Conservation (phyloP, 2,113 vertebrate species). For the Castor canadensis region DNA sequence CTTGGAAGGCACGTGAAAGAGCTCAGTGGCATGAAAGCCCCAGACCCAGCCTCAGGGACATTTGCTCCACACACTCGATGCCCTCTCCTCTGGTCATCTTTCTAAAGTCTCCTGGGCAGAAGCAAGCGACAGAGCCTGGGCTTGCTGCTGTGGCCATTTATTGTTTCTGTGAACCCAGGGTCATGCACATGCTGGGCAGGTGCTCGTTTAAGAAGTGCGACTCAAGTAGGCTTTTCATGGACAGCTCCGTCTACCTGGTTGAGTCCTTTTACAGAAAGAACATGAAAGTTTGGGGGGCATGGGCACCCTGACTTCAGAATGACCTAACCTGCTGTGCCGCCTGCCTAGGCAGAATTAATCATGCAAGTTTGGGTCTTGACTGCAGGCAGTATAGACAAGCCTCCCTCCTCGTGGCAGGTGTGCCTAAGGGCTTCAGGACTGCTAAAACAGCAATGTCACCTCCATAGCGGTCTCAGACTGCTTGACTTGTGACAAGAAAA, state of each 20-base stretch:
- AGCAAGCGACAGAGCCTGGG: neutral
- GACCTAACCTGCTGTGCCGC: fast-evolving
- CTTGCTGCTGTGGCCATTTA: neutral
- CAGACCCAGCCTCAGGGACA: neutral
- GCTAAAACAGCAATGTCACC: too few relatives aligned
- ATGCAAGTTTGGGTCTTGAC: neutral
- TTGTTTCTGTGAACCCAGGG: neutral
- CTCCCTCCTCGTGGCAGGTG: neutral
- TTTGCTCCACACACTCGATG: fast-evolving
- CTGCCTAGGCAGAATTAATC: neutral
- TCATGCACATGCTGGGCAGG: too few relatives aligned
- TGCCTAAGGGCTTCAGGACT: neutral
- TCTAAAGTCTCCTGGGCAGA: fast-evolving
- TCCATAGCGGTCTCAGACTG: fast-evolving
- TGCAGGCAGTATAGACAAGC: fast-evolving
- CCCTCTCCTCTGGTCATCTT: too few relatives aligned
- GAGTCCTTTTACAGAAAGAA: neutral
- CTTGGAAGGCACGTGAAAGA: fast-evolving
- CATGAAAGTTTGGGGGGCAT: neutral
- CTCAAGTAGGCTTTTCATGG: fast-evolving
- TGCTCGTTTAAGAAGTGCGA: neutral
- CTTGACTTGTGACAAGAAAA: neutral
- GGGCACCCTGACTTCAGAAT: neutral
- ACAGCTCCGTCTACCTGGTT: neutral
- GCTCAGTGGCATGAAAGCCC: fast-evolving